These are phyloP conservation scores for Oryctes rhinoceros DNA, from an alignment of 1,140 invertebrate genomes.

Conservation along the genomic window DNA sequence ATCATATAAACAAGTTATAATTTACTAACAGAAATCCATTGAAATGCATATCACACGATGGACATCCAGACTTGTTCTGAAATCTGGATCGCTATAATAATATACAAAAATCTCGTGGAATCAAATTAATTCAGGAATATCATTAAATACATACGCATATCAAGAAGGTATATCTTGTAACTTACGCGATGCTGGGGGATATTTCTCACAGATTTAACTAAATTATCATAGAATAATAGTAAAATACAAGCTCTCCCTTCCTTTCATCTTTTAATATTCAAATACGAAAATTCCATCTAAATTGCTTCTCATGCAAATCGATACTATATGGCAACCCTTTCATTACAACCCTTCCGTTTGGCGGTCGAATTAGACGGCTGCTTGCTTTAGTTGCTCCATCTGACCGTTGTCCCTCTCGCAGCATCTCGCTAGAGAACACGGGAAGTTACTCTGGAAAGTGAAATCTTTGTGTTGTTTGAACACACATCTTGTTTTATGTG, in stretches of 20 bases:
- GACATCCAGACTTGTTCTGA: no score
- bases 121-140: not conserved
- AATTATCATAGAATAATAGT: constrained; percentile 13
- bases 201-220: constrained; percentile 30
- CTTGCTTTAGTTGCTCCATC: not conserved
- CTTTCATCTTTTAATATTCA: constrained; percentile 16
- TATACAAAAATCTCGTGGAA: no score
- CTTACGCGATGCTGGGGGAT: not conserved
- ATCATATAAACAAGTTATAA: no score
- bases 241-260: not conserved
- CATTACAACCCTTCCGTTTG: constrained; percentile 26
- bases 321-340: constrained; percentile 11
- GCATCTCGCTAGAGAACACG: constrained; percentile 1
- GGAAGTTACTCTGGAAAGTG: constrained; percentile 19
- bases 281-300: constrained; percentile 31
- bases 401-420: constrained; percentile 28
- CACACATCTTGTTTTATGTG: not conserved
- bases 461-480: constrained; percentile 17
- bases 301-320: constrained; percentile 29
- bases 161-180: constrained; percentile 14
- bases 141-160: not conserved
- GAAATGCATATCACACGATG: no score
- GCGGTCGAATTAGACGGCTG: not conserved
- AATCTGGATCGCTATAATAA: no score
- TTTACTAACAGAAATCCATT: no score